Conservation (phyloP, 1,140 invertebrate genomes). For the Diachasmimorpha longicaudata region DNA sequence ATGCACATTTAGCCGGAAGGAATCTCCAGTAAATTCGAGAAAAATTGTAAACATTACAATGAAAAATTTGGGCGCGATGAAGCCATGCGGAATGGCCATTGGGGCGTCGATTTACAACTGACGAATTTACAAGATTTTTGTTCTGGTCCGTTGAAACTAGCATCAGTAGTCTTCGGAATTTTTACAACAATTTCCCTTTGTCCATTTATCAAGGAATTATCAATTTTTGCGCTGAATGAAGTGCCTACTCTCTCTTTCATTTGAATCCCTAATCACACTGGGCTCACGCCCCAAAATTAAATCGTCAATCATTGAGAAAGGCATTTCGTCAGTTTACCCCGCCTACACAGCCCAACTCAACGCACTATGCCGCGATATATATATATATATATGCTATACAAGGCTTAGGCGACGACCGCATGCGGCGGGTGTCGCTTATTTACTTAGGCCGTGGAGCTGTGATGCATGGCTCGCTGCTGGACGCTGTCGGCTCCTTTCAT, state of each 20-base stretch:
- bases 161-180: too few species aligned
- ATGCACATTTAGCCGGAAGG: background rate
- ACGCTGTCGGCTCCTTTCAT: conserved; percentile 54
- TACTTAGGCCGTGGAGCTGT: conserved; percentile 48
- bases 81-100: too few species aligned
- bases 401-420: background rate
- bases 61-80: background rate
- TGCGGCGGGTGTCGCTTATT: conserved; percentile 50
- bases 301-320: conserved; percentile 33
- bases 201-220: too few species aligned
- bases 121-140: too few species aligned
- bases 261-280: background rate
- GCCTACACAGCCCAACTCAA: background rate
- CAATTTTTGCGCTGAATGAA: too few species aligned
- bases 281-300: conserved; percentile 24
- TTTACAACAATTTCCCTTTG: too few species aligned
- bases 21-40: background rate
- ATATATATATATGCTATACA: conserved; percentile 13
- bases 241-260: too few species aligned
- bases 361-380: background rate
- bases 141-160: too few species aligned
- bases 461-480: conserved; percentile 51
- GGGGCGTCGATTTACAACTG: too few species aligned
- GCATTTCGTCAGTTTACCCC: conserved; percentile 8
- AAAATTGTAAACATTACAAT: background rate